phyloP scores from a whole-genome alignment of 2,888 invertebrate species.

The Cynaeus angustus region DNA sequence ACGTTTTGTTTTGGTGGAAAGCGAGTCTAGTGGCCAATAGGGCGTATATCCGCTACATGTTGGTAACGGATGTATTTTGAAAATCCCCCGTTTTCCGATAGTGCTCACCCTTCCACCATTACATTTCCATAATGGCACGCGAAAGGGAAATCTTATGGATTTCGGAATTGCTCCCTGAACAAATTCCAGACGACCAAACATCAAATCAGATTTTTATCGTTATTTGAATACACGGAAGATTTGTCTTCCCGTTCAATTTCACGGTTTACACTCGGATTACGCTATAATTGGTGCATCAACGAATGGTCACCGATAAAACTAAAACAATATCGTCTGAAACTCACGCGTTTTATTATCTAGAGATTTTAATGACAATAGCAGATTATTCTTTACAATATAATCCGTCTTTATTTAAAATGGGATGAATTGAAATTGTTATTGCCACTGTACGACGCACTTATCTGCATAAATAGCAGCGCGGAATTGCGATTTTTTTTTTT shows the following conservation, averaged over 20 bases:
- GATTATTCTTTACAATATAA: constrained; percentile 42
- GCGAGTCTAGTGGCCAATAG: constrained; percentile 35
- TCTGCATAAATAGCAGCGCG: constrained; percentile 33
- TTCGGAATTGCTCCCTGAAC: constrained; percentile 50
- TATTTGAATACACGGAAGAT: constrained; percentile 42
- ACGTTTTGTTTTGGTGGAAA: constrained; percentile 19
- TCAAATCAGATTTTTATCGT: constrained; percentile 52
- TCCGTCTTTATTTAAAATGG: constrained; percentile 38
- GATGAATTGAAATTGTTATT: constrained; percentile 41
- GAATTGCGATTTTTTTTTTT: constrained; percentile 22
- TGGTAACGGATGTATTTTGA: constrained; percentile 51
- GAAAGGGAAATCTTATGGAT: constrained; percentile 52
- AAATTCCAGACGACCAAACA: constrained; percentile 52
- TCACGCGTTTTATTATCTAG: constrained; percentile 33
- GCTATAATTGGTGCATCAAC: constrained; percentile 34
- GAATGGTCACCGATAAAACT: constrained; percentile 25
- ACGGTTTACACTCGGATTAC: constrained; percentile 4
- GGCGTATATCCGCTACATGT: constrained; percentile 40
- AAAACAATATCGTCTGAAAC: constrained; percentile 25
- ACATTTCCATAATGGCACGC: constrained; percentile 54
- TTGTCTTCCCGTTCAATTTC: constrained; percentile 9
- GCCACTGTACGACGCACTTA: constrained; percentile 40
- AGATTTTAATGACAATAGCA: constrained; percentile 41
- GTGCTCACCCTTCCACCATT: constrained; percentile 52
- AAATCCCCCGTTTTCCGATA: constrained; percentile 53